Evolutionary conservation across 2,888 invertebrate genomes (phyloP).

Genomic region (Zygothrica quintamaculata): DNA sequence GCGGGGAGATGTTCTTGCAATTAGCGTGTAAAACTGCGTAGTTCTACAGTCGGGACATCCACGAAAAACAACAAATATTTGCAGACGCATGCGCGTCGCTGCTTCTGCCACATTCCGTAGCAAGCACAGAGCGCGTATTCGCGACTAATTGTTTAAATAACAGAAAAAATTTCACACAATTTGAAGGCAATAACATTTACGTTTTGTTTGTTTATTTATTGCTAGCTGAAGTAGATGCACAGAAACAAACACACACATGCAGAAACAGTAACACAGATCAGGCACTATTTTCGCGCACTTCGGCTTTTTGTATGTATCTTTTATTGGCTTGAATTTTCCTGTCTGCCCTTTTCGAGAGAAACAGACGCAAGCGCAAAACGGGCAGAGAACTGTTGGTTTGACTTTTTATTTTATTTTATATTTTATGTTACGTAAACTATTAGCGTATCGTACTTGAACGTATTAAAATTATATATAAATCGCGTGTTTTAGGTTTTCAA

Average conservation of each 20-base stretch:
- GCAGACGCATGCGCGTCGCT: slow-evolving; percentile 61
- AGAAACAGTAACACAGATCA: too few species aligned
- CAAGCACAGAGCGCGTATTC: slow-evolving; percentile 45
- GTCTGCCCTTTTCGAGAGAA: slow-evolving; percentile 72
- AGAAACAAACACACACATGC: slow-evolving; percentile 18
- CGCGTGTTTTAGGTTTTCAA: slow-evolving; percentile 40
- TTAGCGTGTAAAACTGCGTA: slow-evolving; percentile 48
- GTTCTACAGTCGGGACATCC: slow-evolving; percentile 46
- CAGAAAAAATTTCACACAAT: slow-evolving; percentile 59
- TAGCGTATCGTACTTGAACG: slow-evolving; percentile 30
- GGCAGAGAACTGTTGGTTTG: slow-evolving; percentile 48
- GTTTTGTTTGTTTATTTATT: slow-evolving; percentile 62
- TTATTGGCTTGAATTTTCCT: slow-evolving; percentile 77
- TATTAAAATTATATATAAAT: slow-evolving; percentile 24
- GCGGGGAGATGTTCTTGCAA: slow-evolving; percentile 21
- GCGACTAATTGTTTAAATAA: slow-evolving; percentile 70
- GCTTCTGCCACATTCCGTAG: slow-evolving; percentile 67
- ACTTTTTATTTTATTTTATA: slow-evolving; percentile 24
- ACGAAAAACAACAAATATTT: slow-evolving; percentile 65
- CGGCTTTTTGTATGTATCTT: slow-evolving; percentile 77
- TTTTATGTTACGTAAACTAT: slow-evolving; percentile 23
- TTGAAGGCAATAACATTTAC: slow-evolving; percentile 37
- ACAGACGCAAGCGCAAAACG: slow-evolving; percentile 38
- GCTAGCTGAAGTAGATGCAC: slow-evolving; percentile 28
- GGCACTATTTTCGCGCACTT: slow-evolving; percentile 70